Percentiles rank a stretch among this genome's conserved stretches.
Conservation (phyloP, 2,888 invertebrate species). For the Leptogaster cylindrica region DNA sequence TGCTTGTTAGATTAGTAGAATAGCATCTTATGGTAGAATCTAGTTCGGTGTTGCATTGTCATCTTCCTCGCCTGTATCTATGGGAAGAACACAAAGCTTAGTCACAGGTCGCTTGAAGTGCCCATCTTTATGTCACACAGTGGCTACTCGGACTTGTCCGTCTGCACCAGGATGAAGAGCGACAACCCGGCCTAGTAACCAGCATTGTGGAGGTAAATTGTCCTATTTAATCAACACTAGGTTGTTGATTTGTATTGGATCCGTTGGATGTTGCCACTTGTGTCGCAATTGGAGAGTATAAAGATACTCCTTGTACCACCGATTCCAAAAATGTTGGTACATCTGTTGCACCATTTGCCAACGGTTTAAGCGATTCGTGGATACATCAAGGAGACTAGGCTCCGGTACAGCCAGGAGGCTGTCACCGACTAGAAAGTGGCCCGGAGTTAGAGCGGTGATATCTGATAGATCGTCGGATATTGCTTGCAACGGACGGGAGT, state of each 20-base stretch:
- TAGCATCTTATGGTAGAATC: too few species aligned
- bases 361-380: not conserved
- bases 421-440: conserved; percentile 4
- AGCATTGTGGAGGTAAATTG: not conserved
- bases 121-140: not conserved
- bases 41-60: too few species aligned
- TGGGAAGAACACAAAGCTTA: not conserved
- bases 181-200: not conserved
- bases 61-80: not conserved
- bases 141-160: not conserved
- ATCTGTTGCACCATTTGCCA: conserved; percentile 9
- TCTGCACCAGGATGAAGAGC: not conserved
- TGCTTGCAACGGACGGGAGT: too few species aligned
- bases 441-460: too few species aligned
- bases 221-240: too few species aligned
- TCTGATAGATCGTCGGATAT: too few species aligned
- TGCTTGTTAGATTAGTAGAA: too few species aligned
- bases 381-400: not conserved
- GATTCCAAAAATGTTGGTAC: too few species aligned
- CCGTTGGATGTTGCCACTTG: conserved; percentile 5
- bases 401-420: conserved; percentile 1
- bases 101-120: not conserved
- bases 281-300: not conserved
- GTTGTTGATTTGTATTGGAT: not conserved
- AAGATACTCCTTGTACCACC: conserved; percentile 15